Percentiles rank a stretch among this genome's conserved stretches.
Conservation (phyloP, 2,113 vertebrate species). For the Anhinga anhinga region DNA sequence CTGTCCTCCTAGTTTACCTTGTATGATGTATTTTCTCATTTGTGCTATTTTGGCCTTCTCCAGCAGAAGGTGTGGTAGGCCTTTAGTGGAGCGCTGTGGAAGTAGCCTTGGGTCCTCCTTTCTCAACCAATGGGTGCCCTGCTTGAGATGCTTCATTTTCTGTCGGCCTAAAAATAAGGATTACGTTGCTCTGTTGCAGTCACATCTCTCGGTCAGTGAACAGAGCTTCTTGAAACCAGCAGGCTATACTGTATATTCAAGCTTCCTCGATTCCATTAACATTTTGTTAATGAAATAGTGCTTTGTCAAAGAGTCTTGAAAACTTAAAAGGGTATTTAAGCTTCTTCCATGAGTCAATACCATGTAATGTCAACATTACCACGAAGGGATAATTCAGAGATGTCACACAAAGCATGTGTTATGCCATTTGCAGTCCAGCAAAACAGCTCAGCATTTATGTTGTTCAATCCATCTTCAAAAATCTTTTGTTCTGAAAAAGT, state of each 20-base stretch:
- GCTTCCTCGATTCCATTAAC: constrained; percentile 59
- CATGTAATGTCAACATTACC: constrained; percentile 69
- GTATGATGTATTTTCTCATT: not conserved
- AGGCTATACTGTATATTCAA: not conserved
- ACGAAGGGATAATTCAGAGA: constrained; percentile 62
- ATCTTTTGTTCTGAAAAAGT: constrained; percentile 68
- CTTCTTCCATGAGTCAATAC: constrained; percentile 66
- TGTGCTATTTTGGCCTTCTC: constrained; percentile 57
- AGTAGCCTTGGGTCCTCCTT: not conserved
- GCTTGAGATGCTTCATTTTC: not conserved
- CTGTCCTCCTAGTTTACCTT: not conserved
- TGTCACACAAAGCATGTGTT: constrained; percentile 64
- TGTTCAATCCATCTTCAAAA: constrained; percentile 66
- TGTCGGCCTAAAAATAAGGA: not conserved
- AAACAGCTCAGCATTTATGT: constrained; percentile 64
- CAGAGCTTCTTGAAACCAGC: not conserved
- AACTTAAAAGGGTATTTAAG: constrained; percentile 71
- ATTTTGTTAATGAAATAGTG: constrained; percentile 69
- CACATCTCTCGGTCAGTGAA: not conserved
- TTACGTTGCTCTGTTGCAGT: not conserved
- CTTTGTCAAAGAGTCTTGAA: constrained; percentile 66
- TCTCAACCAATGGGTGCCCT: not conserved
- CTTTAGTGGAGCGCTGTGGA: not conserved
- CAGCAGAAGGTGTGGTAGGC: constrained; percentile 54
- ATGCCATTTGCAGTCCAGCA: constrained; percentile 55